phyloP scores from a whole-genome alignment of 2,888 invertebrate genomes.

The Phortica okadai region DNA sequence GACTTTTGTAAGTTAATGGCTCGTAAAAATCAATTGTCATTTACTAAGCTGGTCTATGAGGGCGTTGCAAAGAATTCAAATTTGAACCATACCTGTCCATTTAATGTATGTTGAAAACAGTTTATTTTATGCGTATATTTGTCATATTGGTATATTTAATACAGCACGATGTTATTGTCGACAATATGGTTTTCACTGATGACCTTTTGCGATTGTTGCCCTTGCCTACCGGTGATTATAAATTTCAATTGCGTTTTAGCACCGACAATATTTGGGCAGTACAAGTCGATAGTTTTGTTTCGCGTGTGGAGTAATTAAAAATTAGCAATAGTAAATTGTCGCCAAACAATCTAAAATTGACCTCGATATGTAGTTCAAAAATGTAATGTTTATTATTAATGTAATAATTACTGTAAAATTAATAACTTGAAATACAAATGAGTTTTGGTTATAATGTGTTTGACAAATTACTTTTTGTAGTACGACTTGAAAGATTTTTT shows the following conservation, averaged over 20 bases:
- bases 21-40: not conserved
- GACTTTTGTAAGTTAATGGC: not conserved
- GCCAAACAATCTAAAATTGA: too few species aligned
- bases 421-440: too few species aligned
- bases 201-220: constrained; percentile 27
- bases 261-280: constrained; percentile 11
- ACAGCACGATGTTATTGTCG: constrained; percentile 35
- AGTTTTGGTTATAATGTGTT: too few species aligned
- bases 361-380: too few species aligned
- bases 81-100: not conserved
- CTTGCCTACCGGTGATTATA: constrained; percentile 34
- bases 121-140: too few species aligned
- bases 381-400: too few species aligned
- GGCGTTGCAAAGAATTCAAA: not conserved
- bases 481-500: too few species aligned
- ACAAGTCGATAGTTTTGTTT: not conserved
- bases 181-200: constrained; percentile 20
- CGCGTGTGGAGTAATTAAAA: not conserved
- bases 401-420: too few species aligned
- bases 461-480: too few species aligned
- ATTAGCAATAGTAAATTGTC: not conserved
- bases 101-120: not conserved
- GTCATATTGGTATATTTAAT: not conserved
- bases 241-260: not conserved
- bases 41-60: not conserved